Conservation (phyloP, 1,140 invertebrate species). For the Eriosoma lanigerum region DNA sequence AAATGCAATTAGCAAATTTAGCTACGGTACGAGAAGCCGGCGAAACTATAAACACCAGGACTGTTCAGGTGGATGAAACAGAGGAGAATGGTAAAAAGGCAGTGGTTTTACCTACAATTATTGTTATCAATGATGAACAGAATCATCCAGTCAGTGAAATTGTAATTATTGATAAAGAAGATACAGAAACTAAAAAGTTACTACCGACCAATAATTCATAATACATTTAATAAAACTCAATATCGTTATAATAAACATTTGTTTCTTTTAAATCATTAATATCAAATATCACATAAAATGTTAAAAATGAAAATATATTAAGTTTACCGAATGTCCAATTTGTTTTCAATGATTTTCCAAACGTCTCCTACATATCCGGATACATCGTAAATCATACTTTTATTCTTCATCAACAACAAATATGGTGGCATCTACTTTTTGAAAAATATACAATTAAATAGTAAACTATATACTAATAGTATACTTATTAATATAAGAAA, state of each 20-base stretch:
- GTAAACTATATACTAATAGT: not conserved
- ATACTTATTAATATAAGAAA: too few species aligned
- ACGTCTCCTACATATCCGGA: conserved; percentile 44
- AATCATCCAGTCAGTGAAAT: not conserved
- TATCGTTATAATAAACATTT: too few species aligned
- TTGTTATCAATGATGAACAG: not conserved
- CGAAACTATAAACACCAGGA: not conserved
- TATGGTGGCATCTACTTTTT: conserved; percentile 25
- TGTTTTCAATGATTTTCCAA: conserved; percentile 41
- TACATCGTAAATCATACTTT: conserved; percentile 9
- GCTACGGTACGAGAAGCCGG: not conserved
- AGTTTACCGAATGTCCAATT: not conserved
- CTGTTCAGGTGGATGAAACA: not conserved
- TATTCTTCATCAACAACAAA: not conserved
- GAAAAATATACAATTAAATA: not conserved
- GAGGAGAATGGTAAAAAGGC: not conserved
- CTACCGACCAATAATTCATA: not conserved
- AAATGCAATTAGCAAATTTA: not conserved
- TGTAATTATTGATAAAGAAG: not conserved
- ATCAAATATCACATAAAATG: not conserved
- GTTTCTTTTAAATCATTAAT: conserved; percentile 3
- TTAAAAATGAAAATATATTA: conserved; percentile 1
- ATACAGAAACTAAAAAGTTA: not conserved
- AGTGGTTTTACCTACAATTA: not conserved
- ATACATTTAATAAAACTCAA: not conserved